phyloP scores from a whole-genome alignment of 2,113 vertebrate genomes.

The Catharus bicknelli region DNA sequence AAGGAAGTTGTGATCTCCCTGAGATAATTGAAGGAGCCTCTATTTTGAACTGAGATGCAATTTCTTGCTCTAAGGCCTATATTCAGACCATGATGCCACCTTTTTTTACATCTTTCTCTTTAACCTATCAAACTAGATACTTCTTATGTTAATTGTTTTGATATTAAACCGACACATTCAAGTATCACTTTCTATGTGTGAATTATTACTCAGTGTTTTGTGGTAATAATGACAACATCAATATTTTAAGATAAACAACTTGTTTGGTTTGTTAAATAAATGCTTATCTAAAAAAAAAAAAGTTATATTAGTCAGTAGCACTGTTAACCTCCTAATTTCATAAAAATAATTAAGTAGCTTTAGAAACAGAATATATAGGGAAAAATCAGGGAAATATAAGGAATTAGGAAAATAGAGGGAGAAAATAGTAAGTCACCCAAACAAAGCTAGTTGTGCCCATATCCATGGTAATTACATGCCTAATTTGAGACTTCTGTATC shows the following conservation, averaged over 20 bases:
- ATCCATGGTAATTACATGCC: neutral
- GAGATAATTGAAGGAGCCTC: neutral
- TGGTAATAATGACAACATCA: slow-evolving; percentile 74
- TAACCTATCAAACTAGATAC: slow-evolving; percentile 70
- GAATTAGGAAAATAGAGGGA: neutral
- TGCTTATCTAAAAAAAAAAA: slow-evolving; percentile 9
- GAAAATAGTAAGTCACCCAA: neutral
- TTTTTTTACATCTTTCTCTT: slow-evolving; percentile 39
- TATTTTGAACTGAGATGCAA: slow-evolving; percentile 19
- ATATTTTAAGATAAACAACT: slow-evolving; percentile 79
- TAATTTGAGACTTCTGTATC: neutral
- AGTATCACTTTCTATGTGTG: slow-evolving; percentile 74
- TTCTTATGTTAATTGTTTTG: slow-evolving; percentile 75
- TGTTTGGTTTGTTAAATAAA: slow-evolving; percentile 58
- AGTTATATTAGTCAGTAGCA: neutral
- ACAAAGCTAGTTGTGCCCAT: neutral
- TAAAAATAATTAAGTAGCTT: neutral
- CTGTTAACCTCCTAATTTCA: neutral
- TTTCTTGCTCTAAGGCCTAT: slow-evolving; percentile 15
- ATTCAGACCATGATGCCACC: slow-evolving; percentile 21
- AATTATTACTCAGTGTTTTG: slow-evolving; percentile 77
- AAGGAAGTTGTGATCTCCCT: neutral
- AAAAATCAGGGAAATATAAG: neutral
- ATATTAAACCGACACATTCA: slow-evolving; percentile 74
- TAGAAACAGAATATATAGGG: neutral